Conservation (phyloP, 2,888 invertebrate species). For the Uropetala carovei region DNA sequence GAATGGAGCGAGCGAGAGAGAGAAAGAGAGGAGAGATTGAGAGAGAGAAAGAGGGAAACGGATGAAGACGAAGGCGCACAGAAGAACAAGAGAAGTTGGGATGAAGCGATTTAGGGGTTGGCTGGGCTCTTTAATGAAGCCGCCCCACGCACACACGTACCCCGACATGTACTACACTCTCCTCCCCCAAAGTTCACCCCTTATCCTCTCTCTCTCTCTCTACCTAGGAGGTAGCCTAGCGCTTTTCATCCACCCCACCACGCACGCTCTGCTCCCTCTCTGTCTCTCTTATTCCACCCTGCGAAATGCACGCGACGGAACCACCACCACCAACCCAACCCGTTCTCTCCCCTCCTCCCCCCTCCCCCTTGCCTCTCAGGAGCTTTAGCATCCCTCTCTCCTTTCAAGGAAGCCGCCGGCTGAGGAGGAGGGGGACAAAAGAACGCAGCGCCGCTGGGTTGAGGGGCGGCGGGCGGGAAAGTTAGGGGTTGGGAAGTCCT, state of each 20-base stretch:
- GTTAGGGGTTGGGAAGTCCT: conserved; percentile 22
- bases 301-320: neutral
- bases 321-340: no score
- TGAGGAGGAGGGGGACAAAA: neutral
- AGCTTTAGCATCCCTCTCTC: neutral
- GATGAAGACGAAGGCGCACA: neutral
- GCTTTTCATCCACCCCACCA: neutral
- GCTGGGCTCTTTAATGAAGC: conserved; percentile 54
- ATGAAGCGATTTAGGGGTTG: conserved; percentile 53
- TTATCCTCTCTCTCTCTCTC: no score
- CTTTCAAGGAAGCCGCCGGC: neutral
- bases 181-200: neutral
- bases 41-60: neutral
- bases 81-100: neutral
- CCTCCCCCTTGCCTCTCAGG: no score
- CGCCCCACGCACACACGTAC: conserved; percentile 10
- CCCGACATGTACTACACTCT: neutral
- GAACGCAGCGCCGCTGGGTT: conserved; percentile 16
- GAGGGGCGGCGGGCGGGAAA: conserved; percentile 14
- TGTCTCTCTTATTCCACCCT: neutral
- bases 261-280: conserved; percentile 8
- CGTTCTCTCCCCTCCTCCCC: no score
- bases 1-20: neutral
- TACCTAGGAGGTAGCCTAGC: neutral
- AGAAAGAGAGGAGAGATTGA: no score